A percentile compares a stretch with the other conserved stretches of the same genome.
Evolutionary conservation across 2,888 invertebrate genomes (phyloP).

Genomic region (Odontocerum albicorne): DNA sequence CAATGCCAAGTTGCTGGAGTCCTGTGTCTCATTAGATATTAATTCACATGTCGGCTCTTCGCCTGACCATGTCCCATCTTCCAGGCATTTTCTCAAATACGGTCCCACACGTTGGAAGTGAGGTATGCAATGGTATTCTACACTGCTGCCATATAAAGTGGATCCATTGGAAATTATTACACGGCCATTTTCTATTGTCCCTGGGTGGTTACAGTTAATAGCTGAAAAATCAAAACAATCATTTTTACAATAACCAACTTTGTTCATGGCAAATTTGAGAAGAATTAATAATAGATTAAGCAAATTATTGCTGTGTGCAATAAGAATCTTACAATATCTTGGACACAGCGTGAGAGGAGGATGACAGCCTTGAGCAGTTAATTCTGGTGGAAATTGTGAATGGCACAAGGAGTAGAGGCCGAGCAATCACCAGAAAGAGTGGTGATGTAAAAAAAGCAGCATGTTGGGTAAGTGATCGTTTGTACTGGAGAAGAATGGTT

Average conservation of each 20-base stretch:
- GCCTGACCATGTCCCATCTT: conserved; percentile 85
- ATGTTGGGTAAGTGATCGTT: no score
- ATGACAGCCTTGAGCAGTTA: no score
- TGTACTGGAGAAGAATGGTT: no score
- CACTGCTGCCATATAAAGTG: conserved; percentile 79
- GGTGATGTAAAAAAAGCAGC: no score
- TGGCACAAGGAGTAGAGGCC: no score
- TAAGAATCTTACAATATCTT: no score
- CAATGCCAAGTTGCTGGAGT: conserved; percentile 71
- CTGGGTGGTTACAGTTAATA: conserved; percentile 81
- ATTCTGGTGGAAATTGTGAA: no score
- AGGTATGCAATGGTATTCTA: conserved; percentile 89
- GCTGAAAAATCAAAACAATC: conserved; percentile 55
- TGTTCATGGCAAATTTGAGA: not conserved
- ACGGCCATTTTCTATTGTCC: conserved; percentile 79
- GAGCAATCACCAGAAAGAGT: no score
- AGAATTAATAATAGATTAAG: no score
- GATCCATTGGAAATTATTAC: conserved; percentile 84
- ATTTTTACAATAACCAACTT: not conserved
- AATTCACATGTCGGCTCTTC: conserved; percentile 82
- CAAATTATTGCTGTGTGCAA: no score
- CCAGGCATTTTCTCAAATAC: conserved; percentile 80
- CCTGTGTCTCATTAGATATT: conserved; percentile 69
- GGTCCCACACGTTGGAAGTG: conserved; percentile 81
- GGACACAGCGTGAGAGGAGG: no score